These are phyloP conservation scores for Copsychus sechellarum DNA, from an alignment of 2,113 vertebrate species.

Conservation along the genomic window DNA sequence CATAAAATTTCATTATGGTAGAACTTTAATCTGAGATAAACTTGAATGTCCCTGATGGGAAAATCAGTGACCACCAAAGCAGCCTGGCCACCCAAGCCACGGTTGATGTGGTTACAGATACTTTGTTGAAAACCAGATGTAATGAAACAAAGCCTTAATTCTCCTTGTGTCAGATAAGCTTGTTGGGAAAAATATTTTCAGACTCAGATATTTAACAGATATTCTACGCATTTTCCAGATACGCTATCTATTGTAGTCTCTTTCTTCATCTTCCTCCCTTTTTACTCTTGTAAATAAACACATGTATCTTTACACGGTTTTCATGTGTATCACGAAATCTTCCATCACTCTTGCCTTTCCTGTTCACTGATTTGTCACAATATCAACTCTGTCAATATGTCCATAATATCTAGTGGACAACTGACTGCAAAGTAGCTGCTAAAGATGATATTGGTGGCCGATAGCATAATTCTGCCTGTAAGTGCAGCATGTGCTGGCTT, in stretches of 20 bases:
- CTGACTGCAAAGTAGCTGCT: neutral
- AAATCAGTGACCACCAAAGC: conserved; percentile 57
- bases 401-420: neutral
- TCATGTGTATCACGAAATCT: neutral
- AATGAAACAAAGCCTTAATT: neutral
- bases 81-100: conserved; percentile 40
- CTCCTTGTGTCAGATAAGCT: conserved; percentile 3
- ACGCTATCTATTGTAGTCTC: neutral
- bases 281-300: neutral
- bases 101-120: neutral
- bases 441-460: neutral
- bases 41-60: conserved; percentile 3
- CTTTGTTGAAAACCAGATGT: conserved; percentile 15
- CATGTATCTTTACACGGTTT: neutral
- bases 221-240: neutral
- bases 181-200: conserved; percentile 4
- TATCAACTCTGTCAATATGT: neutral
- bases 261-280: neutral
- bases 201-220: neutral
- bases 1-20: conserved; percentile 41
- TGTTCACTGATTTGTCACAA: neutral
- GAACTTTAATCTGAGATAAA: conserved; percentile 46
- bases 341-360: neutral
- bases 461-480: neutral
- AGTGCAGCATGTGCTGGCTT: neutral